A percentile compares a stretch with the other conserved stretches of the same genome.
These are phyloP conservation scores for Tanypteryx hageni DNA, from an alignment of 2,888 invertebrate genomes.

Conservation along the genomic window DNA sequence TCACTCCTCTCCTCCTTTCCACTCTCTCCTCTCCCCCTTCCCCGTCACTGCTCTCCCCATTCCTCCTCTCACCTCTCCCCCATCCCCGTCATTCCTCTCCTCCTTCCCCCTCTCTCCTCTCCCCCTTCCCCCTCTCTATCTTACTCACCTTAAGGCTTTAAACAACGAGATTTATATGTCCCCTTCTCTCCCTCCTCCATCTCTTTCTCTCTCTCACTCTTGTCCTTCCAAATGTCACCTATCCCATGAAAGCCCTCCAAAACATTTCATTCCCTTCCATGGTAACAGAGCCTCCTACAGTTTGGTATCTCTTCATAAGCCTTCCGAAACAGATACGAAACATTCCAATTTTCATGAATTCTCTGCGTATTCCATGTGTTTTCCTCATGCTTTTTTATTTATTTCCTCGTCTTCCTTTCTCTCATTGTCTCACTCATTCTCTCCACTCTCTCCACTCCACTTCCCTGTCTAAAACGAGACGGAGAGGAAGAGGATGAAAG, in stretches of 20 bases:
- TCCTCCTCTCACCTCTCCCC: background rate
- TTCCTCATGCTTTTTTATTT: background rate
- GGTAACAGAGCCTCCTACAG: background rate
- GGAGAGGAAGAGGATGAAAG: conserved; percentile 30
- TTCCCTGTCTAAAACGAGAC: background rate
- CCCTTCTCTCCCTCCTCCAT: background rate
- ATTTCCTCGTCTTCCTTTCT: conserved; percentile 28
- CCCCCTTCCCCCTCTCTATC: background rate
- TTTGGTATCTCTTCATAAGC: conserved; percentile 9
- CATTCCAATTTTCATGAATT: conserved; percentile 18
- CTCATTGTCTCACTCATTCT: too few relatives aligned
- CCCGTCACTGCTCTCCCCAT: background rate
- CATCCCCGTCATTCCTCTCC: background rate
- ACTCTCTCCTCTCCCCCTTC: too few relatives aligned
- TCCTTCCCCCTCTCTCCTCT: background rate
- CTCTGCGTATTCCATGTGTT: conserved; percentile 9
- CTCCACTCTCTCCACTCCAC: too few relatives aligned
- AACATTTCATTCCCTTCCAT: conserved; percentile 1
- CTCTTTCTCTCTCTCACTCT: background rate
- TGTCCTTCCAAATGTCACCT: conserved; percentile 18
- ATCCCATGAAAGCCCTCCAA: background rate
- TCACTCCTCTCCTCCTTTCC: too few relatives aligned
- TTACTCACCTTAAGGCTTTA: background rate
- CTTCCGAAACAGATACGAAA: background rate
- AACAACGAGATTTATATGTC: background rate